These are phyloP conservation scores for Microtus oregoni DNA, from an alignment of 2,113 vertebrate species.

Conservation along the genomic window DNA sequence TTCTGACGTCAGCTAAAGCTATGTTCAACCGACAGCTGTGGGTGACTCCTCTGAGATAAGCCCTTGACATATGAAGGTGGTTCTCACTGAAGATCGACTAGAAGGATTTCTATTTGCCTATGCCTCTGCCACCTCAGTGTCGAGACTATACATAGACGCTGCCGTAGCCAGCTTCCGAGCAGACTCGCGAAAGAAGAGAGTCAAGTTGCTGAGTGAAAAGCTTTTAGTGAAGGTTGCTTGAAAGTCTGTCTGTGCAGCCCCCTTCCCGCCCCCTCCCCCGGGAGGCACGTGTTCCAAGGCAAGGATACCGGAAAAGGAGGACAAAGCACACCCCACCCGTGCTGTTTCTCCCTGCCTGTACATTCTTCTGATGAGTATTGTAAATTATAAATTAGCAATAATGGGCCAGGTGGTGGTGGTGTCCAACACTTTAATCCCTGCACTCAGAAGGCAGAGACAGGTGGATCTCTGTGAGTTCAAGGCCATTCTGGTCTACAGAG, in stretches of 20 bases:
- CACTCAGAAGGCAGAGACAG: no score
- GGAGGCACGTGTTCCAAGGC: background rate
- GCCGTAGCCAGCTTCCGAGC: background rate
- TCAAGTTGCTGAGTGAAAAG: background rate
- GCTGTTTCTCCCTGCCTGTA: background rate
- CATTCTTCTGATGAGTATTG: no score
- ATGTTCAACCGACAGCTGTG: no score
- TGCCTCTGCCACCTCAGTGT: background rate
- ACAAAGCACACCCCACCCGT: fast-evolving
- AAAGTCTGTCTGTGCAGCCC: background rate
- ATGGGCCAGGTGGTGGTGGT: no score
- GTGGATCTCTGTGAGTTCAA: no score
- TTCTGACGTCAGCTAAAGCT: background rate
- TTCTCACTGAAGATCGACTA: background rate
- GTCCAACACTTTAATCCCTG: background rate
- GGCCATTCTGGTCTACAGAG: no score
- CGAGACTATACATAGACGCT: background rate
- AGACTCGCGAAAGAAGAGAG: background rate
- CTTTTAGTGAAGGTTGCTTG: background rate
- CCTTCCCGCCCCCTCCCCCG: fast-evolving
- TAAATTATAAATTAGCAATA: background rate
- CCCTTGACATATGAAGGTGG: background rate
- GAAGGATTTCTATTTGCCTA: no score
- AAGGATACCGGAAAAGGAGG: no score
- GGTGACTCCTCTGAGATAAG: background rate